Percentiles rank a stretch among this genome's conserved stretches.
These are phyloP conservation scores for Microtus richardsoni DNA, from an alignment of 2,113 vertebrate genomes.

Conservation along the genomic window DNA sequence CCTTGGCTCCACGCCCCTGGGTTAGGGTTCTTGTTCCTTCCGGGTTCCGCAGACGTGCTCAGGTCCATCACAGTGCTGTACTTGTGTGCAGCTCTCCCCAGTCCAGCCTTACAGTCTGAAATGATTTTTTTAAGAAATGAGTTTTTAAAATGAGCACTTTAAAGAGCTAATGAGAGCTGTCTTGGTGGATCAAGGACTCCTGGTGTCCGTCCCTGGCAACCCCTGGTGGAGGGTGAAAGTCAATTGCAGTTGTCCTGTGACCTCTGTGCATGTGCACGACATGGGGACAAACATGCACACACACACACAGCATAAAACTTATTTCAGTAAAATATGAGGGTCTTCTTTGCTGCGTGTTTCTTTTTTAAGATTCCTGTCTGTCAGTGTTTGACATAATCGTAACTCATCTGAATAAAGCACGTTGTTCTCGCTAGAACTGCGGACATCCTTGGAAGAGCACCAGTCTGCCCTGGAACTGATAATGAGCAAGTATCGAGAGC, in stretches of 20 bases:
- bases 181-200: background rate
- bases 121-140: constrained; percentile 26
- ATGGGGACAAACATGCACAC: background rate
- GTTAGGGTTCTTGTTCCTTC: background rate
- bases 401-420: constrained; percentile 51
- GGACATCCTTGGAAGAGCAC: constrained; percentile 96
- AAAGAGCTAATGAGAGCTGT: constrained; percentile 5
- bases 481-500: constrained; percentile 99
- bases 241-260: background rate
- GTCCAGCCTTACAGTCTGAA: background rate
- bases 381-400: constrained; percentile 13
- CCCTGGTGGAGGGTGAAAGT: background rate
- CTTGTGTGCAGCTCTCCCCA: background rate
- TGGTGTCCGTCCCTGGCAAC: too few species aligned
- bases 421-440: constrained; percentile 89
- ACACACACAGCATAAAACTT: background rate
- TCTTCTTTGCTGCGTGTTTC: background rate
- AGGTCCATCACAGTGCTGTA: background rate
- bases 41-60: background rate
- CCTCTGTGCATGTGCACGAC: background rate
- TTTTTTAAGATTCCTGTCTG: constrained; percentile 46
- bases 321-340: background rate
- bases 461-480: constrained; percentile 98
- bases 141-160: background rate
- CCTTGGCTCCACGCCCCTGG: background rate